Conservation (phyloP, 37 sponge, comb jelly and placozoan genomes). For the Tethya wilhelma region DNA sequence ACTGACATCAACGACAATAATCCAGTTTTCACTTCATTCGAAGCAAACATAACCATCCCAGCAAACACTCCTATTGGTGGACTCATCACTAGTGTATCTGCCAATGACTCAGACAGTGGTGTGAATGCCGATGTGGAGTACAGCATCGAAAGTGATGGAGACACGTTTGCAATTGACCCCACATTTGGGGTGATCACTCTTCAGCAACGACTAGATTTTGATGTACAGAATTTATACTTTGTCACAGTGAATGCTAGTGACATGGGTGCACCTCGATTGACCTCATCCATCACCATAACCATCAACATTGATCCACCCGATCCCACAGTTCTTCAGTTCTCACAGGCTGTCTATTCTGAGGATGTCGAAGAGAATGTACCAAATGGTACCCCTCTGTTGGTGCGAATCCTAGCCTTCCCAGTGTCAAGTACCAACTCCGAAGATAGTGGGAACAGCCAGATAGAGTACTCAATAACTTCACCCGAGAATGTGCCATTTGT, state of each 20-base stretch:
- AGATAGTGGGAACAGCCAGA: neutral
- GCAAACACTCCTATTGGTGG: slow-evolving; percentile 29
- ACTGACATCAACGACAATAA: slow-evolving; percentile 64
- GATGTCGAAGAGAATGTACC: slow-evolving; percentile 29
- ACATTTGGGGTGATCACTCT: slow-evolving; percentile 30
- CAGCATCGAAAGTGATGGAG: slow-evolving; percentile 13
- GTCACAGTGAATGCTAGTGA: slow-evolving; percentile 35
- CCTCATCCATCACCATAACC: slow-evolving; percentile 19
- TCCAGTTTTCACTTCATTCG: slow-evolving; percentile 25
- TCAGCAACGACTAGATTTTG: neutral
- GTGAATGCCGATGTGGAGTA: slow-evolving; percentile 43
- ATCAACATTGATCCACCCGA: slow-evolving; percentile 31
- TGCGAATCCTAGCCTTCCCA: neutral
- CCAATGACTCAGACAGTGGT: slow-evolving; percentile 39
- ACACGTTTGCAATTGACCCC: slow-evolving; percentile 24
- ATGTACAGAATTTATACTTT: neutral
- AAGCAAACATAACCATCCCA: slow-evolving; percentile 5
- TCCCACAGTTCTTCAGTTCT: slow-evolving; percentile 37
- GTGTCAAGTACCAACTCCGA: neutral
- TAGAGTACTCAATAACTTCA: slow-evolving; percentile 2
- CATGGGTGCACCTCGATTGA: slow-evolving; percentile 17
- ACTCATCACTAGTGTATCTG: slow-evolving; percentile 28
- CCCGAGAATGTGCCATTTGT: slow-evolving; percentile 16
- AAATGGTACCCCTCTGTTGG: slow-evolving; percentile 10
- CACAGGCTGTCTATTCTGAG: neutral